phyloP scores from a whole-genome alignment of 2,113 vertebrate species.

The Glareola pratincola region DNA sequence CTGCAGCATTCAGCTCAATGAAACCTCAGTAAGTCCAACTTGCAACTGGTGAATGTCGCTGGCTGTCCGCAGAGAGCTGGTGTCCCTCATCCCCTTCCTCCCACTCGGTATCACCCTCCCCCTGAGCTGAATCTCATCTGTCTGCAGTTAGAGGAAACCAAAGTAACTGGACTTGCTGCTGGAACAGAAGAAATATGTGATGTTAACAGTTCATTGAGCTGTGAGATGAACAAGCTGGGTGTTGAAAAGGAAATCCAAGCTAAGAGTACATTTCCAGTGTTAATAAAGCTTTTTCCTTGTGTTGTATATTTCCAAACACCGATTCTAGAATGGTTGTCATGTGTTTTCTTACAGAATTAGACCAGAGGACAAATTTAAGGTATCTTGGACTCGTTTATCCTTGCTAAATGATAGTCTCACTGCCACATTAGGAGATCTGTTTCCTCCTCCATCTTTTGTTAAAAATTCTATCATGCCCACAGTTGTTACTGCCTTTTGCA shows the following conservation, averaged over 20 bases:
- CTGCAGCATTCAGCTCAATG: neutral
- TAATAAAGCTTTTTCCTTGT: constrained; percentile 73
- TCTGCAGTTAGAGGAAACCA: constrained; percentile 60
- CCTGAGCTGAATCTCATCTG: constrained; percentile 56
- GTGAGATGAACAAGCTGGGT: constrained; percentile 80
- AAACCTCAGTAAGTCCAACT: neutral
- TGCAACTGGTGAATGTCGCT: neutral
- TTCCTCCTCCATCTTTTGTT: constrained; percentile 5
- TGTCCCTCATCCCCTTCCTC: neutral
- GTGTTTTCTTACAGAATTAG: constrained; percentile 60
- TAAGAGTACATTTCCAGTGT: constrained; percentile 71
- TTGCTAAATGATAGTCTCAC: neutral
- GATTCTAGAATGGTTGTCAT: constrained; percentile 58
- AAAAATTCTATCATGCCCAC: neutral
- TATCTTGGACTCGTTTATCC: neutral
- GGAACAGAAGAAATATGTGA: constrained; percentile 78
- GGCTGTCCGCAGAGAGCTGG: neutral
- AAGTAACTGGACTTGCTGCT: constrained; percentile 64
- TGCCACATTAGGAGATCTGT: constrained; percentile 21
- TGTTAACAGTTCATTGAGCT: constrained; percentile 80
- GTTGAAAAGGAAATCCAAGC: constrained; percentile 70
- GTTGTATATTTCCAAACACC: constrained; percentile 68
- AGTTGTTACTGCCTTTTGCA: neutral
- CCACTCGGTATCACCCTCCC: neutral
- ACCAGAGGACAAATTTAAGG: constrained; percentile 58